Evolutionary conservation across 2,888 invertebrate species (phyloP).

Genomic region (Nasonia oneida): DNA sequence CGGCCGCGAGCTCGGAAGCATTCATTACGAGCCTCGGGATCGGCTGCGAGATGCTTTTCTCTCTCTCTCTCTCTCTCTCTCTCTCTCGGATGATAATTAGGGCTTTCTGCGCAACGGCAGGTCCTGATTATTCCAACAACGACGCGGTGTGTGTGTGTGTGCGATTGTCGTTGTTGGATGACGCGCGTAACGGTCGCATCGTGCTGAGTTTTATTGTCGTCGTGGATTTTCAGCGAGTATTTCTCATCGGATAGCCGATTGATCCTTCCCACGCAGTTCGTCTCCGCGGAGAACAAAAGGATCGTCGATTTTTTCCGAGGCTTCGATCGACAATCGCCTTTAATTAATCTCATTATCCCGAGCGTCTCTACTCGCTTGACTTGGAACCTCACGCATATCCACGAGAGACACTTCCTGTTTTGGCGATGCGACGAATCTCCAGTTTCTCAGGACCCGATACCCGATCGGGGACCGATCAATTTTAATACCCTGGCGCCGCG

Average conservation of each 20-base stretch:
- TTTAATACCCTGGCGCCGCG: slow-evolving; percentile 34
- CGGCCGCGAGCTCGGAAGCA: slow-evolving; percentile 46
- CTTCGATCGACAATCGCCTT: slow-evolving; percentile 11
- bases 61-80: neutral
- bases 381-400: neutral
- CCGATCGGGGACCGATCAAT: slow-evolving; percentile 53
- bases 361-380: neutral
- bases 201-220: neutral
- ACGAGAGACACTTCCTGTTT: slow-evolving; percentile 36
- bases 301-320: neutral
- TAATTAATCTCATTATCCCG: slow-evolving; percentile 54
- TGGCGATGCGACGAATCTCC: slow-evolving; percentile 44
- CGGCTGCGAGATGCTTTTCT: neutral
- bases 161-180: neutral
- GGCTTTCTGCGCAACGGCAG: neutral
- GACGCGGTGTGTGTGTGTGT: neutral
- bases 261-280: neutral
- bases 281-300: neutral
- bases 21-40: slow-evolving; percentile 40
- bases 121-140: slow-evolving; percentile 40
- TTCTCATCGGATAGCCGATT: too few species aligned
- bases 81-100: slow-evolving; percentile 32
- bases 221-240: too few species aligned
- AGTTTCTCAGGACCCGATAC: slow-evolving; percentile 34
- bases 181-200: neutral